Evolutionary conservation across 1,140 invertebrate genomes (phyloP), one percentile per base, ranked within the genome.

Genomic region (Diorhabda elongata): DNA sequence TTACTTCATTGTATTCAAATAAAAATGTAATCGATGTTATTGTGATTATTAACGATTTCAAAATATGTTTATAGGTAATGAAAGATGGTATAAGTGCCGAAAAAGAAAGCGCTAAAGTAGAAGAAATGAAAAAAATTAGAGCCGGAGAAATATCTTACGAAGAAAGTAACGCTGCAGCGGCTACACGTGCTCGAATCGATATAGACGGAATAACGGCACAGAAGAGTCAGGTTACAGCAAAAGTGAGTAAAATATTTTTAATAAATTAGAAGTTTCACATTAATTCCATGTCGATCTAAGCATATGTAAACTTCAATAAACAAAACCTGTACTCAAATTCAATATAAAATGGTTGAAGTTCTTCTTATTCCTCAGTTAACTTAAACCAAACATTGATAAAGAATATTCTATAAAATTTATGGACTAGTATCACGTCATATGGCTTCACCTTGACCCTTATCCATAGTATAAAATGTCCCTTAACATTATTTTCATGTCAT

Each of bases 1-100:
- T 26, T 26, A 26, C 26, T 26, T 26, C 9, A 60, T 58, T 58
- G 56, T 57, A 52, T 66, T 58, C 9, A 66, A 58, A 58, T 58
- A 8, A n/a, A 6, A 5, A 3, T 66, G 8, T 41, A 26, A 11
- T 66, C 3, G 26, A 57, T 43, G 3, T 41, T 26, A 8, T 9
- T 26, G 9, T 26, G 45, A 66, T 42, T 60, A 11, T 8, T 26
- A 26, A 26, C 26, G 26, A 26, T 26, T 26, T 26, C 26, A 26
- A 26, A 26, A 52, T 52, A 8, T 52, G 47, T 62, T 71, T 72
- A 7, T 71, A 84, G 84, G 88, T 92, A 6, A 86, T 92, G n/a
- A 90, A 90, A 58, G 92, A 94, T 77, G 90, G 90, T 62, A 92
- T 90, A 78, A 93, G 90, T 82, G 88, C 91, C 3, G 92, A 94